A percentile compares a stretch with the other conserved stretches of the same genome.
Conservation (phyloP, 2,113 vertebrate genomes). For the Riparia riparia region DNA sequence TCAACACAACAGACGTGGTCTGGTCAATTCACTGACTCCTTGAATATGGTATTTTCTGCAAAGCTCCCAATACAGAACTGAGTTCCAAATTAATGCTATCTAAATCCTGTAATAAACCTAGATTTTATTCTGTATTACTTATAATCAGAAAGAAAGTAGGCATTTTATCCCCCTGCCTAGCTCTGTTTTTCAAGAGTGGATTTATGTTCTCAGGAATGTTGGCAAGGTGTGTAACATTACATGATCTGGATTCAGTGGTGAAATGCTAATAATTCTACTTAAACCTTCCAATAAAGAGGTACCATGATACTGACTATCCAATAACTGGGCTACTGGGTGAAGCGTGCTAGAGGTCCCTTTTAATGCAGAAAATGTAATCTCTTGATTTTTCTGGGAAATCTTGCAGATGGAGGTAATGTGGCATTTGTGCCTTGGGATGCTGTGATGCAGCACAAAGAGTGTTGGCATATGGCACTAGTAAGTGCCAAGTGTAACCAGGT, state of each 20-base stretch:
- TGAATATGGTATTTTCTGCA: background rate
- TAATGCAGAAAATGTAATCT: background rate
- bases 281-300: background rate
- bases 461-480: background rate
- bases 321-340: background rate
- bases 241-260: background rate
- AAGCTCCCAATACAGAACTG: background rate
- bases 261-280: background rate
- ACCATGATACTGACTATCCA: background rate
- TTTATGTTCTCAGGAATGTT: background rate
- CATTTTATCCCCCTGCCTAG: fast-evolving
- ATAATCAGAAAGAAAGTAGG: background rate
- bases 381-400: background rate
- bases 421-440: background rate
- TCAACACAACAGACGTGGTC: background rate
- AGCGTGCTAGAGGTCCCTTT: background rate
- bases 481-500: background rate
- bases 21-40: background rate
- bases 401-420: background rate
- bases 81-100: background rate
- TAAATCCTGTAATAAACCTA: background rate
- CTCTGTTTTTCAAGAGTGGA: background rate
- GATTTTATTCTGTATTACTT: constrained; percentile 4
- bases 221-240: background rate
- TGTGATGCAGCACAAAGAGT: background rate